Evolutionary conservation across 1,140 invertebrate genomes (phyloP), one percentile per base, ranked within the genome.

Genomic region (Caerostris darwini): DNA sequence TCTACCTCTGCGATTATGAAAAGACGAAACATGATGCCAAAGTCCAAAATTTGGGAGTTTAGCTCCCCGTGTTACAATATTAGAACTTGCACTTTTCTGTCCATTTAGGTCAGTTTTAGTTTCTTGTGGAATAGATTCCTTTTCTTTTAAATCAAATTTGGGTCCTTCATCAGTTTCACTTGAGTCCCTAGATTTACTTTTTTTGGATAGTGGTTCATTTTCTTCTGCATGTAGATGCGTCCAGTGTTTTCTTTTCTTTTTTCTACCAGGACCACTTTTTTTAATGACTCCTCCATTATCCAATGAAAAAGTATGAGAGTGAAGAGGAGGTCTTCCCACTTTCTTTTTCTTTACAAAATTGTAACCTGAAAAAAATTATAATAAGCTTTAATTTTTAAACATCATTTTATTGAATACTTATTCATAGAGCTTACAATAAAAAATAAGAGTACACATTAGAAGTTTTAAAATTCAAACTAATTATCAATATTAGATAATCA

Each of bases 41-140:
- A 96, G 94, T 83, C 96, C 96, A 96, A 97, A 96, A 96, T 97
- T 97, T 3, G 97, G 97, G 82, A 97, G 95, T 95, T 97, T 97
- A n/a, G 97, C 97, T 7, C 97, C 97, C 89, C 97, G 95, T 1
- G 97, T 97, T 92, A 96, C 97, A 96, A 96, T 96, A 96, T 96
- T 95, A 95, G 96, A 96, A 95, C 96, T 96, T 19, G 96, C 96
- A 90, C 94, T 94, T 58, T 90, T 94, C 10, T 82, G 81, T 50
- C 61, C 59, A 14, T 69, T 59, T 3, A 85, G 61, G 6, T 82
- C 64, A 71, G 57, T 86, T 67, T 69, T 93, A 3, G 12, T 56
- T 7, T 61, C 7, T 56, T 14, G 67, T 57, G 81, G 14, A 1
- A 69, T 12, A 17, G 53, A 19, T 34, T 69, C 34, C 53, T 64